phyloP scores from a whole-genome alignment of 2,888 invertebrate genomes.

The Timema podura region DNA sequence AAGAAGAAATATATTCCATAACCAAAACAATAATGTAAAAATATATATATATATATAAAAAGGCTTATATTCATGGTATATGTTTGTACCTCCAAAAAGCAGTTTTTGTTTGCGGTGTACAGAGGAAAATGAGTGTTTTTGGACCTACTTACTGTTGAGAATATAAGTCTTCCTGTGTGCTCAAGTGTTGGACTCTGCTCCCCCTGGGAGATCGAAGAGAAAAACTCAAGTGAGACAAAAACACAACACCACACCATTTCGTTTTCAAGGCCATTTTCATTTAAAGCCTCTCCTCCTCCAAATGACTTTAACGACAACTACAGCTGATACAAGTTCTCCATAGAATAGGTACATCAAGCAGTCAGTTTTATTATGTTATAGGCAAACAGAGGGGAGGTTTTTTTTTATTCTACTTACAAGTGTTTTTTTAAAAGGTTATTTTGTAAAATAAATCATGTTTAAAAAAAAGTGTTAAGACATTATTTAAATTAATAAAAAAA shows the following conservation, averaged over 20 bases:
- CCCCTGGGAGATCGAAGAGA: constrained; percentile 31
- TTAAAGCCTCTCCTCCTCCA: too few relatives aligned
- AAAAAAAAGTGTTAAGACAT: too few relatives aligned
- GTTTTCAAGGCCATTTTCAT: background rate
- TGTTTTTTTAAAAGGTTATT: too few relatives aligned
- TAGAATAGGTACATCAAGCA: background rate
- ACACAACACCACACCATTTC: background rate
- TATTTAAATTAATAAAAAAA: too few relatives aligned
- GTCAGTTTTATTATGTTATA: background rate
- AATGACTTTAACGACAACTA: background rate
- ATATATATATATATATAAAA: too few relatives aligned
- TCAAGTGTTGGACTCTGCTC: constrained; percentile 31
- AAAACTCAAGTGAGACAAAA: constrained; percentile 25
- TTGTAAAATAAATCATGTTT: too few relatives aligned
- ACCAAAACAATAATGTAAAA: too few relatives aligned
- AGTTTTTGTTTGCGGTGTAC: background rate
- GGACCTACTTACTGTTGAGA: constrained; percentile 34
- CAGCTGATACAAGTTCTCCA: background rate
- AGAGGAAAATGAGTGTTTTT: background rate
- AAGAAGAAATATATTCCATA: too few relatives aligned
- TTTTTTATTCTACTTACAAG: too few relatives aligned
- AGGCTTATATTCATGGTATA: too few relatives aligned
- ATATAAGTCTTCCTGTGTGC: constrained; percentile 33
- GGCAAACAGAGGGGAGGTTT: too few relatives aligned
- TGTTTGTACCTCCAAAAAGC: too few relatives aligned